These are phyloP conservation scores for Melanostigma gelatinosum DNA, from an alignment of 2,113 vertebrate species.

Conservation along the genomic window DNA sequence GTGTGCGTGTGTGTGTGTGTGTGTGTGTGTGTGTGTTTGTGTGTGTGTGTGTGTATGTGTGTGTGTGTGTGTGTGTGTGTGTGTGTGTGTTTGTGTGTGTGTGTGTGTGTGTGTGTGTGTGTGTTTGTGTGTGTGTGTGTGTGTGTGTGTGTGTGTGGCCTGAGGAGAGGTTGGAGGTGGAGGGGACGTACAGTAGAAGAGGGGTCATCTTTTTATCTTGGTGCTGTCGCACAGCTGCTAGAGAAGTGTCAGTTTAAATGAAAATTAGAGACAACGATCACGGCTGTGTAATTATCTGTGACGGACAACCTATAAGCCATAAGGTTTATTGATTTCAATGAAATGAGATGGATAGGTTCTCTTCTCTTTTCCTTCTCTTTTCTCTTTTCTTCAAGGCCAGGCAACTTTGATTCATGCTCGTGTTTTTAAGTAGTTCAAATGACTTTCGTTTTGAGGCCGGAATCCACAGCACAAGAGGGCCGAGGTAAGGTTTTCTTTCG, in stretches of 20 bases:
- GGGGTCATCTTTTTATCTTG: background rate
- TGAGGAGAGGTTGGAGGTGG: conserved; percentile 7
- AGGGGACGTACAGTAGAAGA: background rate
- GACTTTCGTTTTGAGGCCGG: background rate
- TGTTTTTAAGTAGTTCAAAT: background rate
- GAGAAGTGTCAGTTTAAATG: background rate
- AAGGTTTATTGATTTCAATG: conserved; percentile 28
- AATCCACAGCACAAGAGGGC: no score
- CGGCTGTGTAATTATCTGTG: conserved; percentile 18
- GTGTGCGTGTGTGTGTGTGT: conserved; percentile 18
- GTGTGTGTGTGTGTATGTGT: conserved; percentile 18
- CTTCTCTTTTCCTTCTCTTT: background rate
- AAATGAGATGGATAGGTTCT: background rate
- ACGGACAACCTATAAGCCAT: background rate
- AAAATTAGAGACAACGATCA: background rate
- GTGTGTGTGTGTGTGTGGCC: conserved; percentile 16
- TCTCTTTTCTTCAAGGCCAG: background rate
- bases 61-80: conserved; percentile 1
- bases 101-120: conserved; percentile 16
- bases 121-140: conserved; percentile 15
- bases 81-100: conserved; percentile 12
- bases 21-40: conserved; percentile 1
- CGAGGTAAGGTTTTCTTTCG: no score
- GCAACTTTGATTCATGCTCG: background rate
- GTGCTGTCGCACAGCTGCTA: background rate